phyloP scores from a whole-genome alignment of 1,140 invertebrate genomes.

The Procambarus clarkii region DNA sequence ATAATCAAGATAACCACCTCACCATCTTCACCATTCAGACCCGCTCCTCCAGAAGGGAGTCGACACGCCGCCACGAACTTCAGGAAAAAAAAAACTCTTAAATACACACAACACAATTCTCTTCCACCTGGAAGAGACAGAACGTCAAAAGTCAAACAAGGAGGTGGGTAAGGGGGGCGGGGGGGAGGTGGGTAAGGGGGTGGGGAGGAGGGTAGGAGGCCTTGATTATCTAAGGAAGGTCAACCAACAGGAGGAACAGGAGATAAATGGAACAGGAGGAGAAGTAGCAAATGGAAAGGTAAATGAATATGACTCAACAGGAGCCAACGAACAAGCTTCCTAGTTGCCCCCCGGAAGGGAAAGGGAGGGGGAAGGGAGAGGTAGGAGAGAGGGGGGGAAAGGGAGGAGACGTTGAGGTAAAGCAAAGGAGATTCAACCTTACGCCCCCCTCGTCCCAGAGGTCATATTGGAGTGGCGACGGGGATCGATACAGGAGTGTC shows the following conservation, averaged over 20 bases:
- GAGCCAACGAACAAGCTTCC: neutral
- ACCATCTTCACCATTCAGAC: neutral
- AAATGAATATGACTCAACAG: conserved; percentile 6
- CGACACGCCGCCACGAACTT: too few species aligned
- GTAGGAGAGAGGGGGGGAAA: neutral
- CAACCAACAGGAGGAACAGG: neutral
- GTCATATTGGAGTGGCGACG: conserved; percentile 27
- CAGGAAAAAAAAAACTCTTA: neutral
- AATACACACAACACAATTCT: neutral
- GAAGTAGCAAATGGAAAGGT: neutral
- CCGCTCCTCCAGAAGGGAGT: neutral
- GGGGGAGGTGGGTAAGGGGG: too few species aligned
- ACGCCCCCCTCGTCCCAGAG: neutral
- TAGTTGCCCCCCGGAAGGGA: too few species aligned
- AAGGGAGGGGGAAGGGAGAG: neutral
- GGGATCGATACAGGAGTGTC: conserved; percentile 46
- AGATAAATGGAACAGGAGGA: neutral
- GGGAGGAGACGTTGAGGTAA: neutral
- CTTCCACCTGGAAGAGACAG: neutral
- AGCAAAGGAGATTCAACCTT: neutral
- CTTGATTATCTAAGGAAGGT: neutral
- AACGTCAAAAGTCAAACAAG: neutral
- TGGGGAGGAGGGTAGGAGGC: neutral
- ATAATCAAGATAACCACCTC: too few species aligned
- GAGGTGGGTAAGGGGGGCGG: too few species aligned